Base-by-base conservation (phyloP, 2,797 vertebrate genomes). In the Epinephelus malabaricus region DNA sequence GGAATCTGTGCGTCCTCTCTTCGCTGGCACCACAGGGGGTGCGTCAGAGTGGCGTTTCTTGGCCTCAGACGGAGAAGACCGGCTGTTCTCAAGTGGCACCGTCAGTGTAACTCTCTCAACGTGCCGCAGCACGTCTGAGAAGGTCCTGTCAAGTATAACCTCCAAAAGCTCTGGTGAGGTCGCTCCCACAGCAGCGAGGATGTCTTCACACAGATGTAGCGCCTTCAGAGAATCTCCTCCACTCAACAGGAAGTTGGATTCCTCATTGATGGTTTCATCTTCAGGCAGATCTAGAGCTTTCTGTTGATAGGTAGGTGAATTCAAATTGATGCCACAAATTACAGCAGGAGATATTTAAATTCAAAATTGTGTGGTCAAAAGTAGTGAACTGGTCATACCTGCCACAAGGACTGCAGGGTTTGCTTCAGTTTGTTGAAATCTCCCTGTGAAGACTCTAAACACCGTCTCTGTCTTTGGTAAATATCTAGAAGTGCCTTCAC, bases 221-320 rank as follows among this genome's bases (percentile, higher is more conserved):
- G 97, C 96, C 89, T 96, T 97, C 49, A 99, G 90, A 74, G 98
- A 99, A 84, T 99, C 97, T 60, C 98, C 98, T 53, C 98, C 98
- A 27, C 96, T 96, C 64, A 94, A 91, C 67, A 98, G 88, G 92
- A 99, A 99, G 43, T 94, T 77, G 0, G 96, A 95, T 13, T 96
- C 94, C 58, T 95, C 90, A 2, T 94, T 79, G 59, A 97, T 40
- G 3, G 60, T 8, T 0, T 81, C 76, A 49, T 96, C 95, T 85
- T 79, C 92, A 6, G 91, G 76, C 14, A 97, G 92, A 85, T 93
- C 92, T 0, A 99, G 92, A 68, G 93, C 47, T 64, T 94, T 95
- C 98, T 99, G 89, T 61, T 12, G 58, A 54, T 0, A 14, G 34
- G 40, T 2, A 11, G 61, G n/a, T 46, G 5, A 73, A 46, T 11